A percentile compares a stretch with the other conserved stretches of the same genome.
phyloP scores from a whole-genome alignment of 2,888 invertebrate species.

The Synergus gifuensis region DNA sequence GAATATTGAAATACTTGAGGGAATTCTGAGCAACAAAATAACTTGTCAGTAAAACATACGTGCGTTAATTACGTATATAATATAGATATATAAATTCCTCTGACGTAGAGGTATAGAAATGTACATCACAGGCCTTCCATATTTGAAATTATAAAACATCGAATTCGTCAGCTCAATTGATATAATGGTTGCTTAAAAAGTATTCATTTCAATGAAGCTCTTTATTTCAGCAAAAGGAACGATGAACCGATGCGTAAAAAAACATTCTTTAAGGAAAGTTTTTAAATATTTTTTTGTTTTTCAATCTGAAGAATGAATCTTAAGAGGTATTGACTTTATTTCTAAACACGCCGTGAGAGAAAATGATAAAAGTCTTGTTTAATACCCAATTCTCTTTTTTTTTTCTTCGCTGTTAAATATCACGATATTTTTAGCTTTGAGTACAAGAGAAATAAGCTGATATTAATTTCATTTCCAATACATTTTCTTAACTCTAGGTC shows the following conservation, averaged over 20 bases:
- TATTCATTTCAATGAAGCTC: no score
- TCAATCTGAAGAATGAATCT: no score
- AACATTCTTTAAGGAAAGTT: no score
- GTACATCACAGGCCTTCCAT: neutral
- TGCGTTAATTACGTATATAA: neutral
- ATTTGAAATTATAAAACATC: neutral
- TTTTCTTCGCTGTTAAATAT: neutral
- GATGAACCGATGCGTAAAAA: no score
- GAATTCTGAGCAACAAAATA: no score
- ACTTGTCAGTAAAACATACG: neutral
- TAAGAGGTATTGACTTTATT: no score
- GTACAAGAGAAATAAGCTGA: neutral
- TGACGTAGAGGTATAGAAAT: neutral
- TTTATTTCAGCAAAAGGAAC: no score
- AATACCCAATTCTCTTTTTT: no score
- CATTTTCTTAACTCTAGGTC: neutral
- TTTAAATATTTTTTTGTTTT: no score
- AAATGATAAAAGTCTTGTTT: no score
- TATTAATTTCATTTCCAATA: neutral
- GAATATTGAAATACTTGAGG: neutral
- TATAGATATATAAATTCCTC: neutral
- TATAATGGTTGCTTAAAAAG: no score
- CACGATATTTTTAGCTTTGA: neutral
- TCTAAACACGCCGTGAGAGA: no score
- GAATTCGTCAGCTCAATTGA: neutral